Evolutionary conservation across 1,140 invertebrate species (phyloP).

Genomic region (Saccostrea echinata): DNA sequence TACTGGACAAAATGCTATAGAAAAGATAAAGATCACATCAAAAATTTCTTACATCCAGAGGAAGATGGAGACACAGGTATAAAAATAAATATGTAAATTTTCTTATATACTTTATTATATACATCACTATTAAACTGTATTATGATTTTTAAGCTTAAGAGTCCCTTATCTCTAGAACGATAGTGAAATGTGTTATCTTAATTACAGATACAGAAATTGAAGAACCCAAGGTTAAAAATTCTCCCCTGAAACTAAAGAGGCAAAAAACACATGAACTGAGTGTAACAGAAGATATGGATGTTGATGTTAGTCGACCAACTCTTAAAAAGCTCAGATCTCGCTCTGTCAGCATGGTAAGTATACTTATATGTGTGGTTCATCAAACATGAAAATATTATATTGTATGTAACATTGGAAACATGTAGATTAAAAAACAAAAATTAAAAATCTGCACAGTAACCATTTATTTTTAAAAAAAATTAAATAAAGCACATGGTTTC

Average conservation of each 20-base stretch:
- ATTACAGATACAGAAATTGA: constrained; percentile 27
- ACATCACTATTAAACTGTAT: neutral
- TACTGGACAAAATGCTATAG: constrained; percentile 75
- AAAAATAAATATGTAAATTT: neutral
- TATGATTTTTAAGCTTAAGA: too few relatives aligned
- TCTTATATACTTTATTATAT: neutral
- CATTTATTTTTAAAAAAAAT: too few relatives aligned
- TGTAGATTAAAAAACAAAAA: too few relatives aligned
- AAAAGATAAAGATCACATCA: constrained; percentile 67
- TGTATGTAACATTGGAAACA: too few relatives aligned
- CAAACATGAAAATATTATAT: neutral
- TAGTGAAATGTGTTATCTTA: neutral
- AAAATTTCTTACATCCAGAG: constrained; percentile 67
- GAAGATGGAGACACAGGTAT: constrained; percentile 48
- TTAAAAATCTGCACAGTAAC: too few relatives aligned
- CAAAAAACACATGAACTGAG: constrained; percentile 63
- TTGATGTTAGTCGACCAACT: constrained; percentile 7
- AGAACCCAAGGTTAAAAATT: neutral
- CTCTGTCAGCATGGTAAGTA: constrained; percentile 38
- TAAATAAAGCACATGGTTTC: too few relatives aligned
- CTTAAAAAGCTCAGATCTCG: constrained; percentile 51
- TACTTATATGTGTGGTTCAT: neutral
- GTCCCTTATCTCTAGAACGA: too few relatives aligned
- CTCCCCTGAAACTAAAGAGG: constrained; percentile 49
- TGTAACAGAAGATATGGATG: constrained; percentile 54